phyloP scores from a whole-genome alignment of 2,888 invertebrate genomes.

The Drosophila colorata region DNA sequence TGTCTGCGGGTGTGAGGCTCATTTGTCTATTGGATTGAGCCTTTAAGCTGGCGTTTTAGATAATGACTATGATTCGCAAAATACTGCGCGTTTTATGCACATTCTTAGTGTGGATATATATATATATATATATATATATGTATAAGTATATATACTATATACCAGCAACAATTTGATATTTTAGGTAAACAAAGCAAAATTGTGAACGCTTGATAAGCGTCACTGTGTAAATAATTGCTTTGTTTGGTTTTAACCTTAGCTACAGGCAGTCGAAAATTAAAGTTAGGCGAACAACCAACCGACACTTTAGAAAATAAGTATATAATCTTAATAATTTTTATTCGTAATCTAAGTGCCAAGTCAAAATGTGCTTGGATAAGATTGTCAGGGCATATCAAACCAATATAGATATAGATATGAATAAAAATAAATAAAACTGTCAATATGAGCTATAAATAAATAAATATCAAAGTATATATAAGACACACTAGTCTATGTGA shows the following conservation, averaged over 20 bases:
- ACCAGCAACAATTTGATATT: constrained; percentile 56
- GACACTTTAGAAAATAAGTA: constrained; percentile 16
- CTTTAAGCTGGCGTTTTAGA: constrained; percentile 75
- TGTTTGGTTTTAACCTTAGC: constrained; percentile 23
- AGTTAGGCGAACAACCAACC: constrained; percentile 6
- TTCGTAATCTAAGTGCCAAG: constrained; percentile 36
- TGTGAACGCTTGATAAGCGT: constrained; percentile 42
- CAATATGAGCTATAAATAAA: background rate
- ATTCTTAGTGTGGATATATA: constrained; percentile 23
- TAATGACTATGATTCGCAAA: constrained; percentile 71
- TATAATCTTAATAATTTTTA: constrained; percentile 21
- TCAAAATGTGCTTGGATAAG: constrained; percentile 49
- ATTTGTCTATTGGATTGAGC: constrained; percentile 70
- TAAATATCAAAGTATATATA: too few species aligned
- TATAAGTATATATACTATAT: constrained; percentile 12
- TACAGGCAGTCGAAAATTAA: constrained; percentile 35
- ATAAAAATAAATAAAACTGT: constrained; percentile 6
- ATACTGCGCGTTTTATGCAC: background rate
- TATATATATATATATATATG: constrained; percentile 15
- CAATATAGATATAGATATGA: constrained; percentile 11
- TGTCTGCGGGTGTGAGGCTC: constrained; percentile 27
- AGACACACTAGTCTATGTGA: too few species aligned
- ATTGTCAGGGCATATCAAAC: constrained; percentile 63
- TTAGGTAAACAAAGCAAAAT: constrained; percentile 58
- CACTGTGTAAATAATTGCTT: constrained; percentile 53